Evolutionary conservation across 2,113 vertebrate genomes (phyloP), one percentile per base, ranked within the genome.

Genomic region (Nannobrachium achirus): DNA sequence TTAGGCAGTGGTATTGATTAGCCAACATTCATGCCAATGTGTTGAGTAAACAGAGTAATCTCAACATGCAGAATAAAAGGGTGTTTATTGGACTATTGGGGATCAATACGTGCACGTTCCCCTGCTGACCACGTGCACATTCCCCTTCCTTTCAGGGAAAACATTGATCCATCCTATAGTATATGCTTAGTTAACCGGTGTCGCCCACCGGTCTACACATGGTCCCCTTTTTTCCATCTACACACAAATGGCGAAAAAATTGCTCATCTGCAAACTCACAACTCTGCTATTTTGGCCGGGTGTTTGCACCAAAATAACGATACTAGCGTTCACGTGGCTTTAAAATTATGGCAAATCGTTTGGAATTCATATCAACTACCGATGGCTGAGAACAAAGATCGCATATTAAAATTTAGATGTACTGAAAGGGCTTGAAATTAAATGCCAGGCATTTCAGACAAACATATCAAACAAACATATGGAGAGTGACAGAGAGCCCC

Each of bases 41-140:
- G 57, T 19, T 45, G 56, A 19, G 14, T 20, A 25, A 46, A 60
- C 10, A 60, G 18, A 45, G 16, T 45, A 42, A 60, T 45, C 15
- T 1, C 10, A 13, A 14, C 40, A 11, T 18, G 11, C 15, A 1
- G 33, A 39, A 15, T 16, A 16, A 57, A n/a, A 8, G n/a, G n/a
- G 11, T 16, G 19, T 45, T 60, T 19, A 60, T 60, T 13, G 18
- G 57, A 60, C 15, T 45, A 44, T 45, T 19, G 16, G 41, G 41
- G 41, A 60, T 59, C 56, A 11, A 59, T 60, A 20, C 10, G 20
- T 45, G 3, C 20, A 42, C 20, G 10, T 11, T 20, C 11, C 44
- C 45, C 16, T 60, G 41, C 57, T 59, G 57, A 42, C 40, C 15
- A n/a, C n/a, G n/a, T n/a, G n/a, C n/a, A n/a, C n/a, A n/a, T 11